phyloP scores from a whole-genome alignment of 2,113 vertebrate species.

The Phyllostomus hastatus region DNA sequence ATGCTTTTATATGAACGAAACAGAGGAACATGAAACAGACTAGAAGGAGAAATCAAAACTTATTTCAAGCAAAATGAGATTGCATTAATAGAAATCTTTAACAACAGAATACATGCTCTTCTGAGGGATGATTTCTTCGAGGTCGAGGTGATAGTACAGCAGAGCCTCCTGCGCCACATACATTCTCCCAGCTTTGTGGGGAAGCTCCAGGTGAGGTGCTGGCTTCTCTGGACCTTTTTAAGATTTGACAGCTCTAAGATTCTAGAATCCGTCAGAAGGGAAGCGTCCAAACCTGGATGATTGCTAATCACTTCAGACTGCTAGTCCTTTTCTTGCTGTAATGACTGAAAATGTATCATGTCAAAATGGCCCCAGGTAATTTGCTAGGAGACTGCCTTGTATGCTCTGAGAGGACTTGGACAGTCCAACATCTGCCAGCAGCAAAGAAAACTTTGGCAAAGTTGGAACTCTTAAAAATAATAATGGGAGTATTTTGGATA shows the following conservation, averaged over 20 bases:
- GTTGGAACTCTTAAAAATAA: neutral
- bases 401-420: neutral
- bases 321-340: neutral
- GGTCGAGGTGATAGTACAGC: neutral
- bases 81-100: neutral
- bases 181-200: neutral
- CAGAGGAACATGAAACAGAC: neutral
- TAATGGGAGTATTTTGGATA: neutral
- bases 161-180: accelerated
- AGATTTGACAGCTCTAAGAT: neutral
- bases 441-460: neutral
- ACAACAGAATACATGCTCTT: neutral
- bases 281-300: neutral
- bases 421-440: neutral
- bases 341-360: neutral
- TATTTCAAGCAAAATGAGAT: neutral
- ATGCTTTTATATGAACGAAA: neutral
- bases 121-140: neutral
- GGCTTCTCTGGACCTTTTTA: neutral
- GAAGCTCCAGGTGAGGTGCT: neutral
- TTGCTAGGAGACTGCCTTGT: neutral
- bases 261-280: neutral
- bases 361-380: neutral
- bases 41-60: neutral
- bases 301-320: neutral